Evolutionary conservation across 1,140 invertebrate genomes (phyloP).

Genomic region (Plutomurus gul): DNA sequence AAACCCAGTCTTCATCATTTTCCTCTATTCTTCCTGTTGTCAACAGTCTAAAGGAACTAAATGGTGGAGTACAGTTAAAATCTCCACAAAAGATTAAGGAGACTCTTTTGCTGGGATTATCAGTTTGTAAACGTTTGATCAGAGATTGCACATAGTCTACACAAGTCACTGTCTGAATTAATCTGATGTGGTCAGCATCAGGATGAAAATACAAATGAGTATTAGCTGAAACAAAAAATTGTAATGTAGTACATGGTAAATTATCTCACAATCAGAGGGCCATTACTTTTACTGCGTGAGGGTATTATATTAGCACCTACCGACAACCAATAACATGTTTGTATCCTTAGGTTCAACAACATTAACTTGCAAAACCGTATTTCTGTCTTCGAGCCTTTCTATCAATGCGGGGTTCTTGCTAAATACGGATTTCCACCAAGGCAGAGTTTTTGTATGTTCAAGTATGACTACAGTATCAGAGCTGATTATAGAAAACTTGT

Average conservation of each 20-base stretch:
- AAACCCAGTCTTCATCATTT: constrained; percentile 73
- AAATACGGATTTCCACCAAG: constrained; percentile 65
- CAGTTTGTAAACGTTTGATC: not conserved
- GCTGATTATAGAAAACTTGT: constrained; percentile 57
- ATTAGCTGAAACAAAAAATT: constrained; percentile 64
- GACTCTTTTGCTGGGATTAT: constrained; percentile 62
- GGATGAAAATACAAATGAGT: constrained; percentile 93
- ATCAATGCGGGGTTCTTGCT: constrained; percentile 47
- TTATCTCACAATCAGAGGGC: too few species aligned
- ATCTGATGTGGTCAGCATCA: constrained; percentile 81
- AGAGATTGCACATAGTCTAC: constrained; percentile 56
- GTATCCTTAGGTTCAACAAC: not conserved
- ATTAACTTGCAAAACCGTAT: constrained; percentile 59
- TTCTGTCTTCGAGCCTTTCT: constrained; percentile 66
- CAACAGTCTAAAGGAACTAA: constrained; percentile 75
- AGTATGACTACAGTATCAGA: constrained; percentile 63
- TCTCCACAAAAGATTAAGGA: constrained; percentile 79
- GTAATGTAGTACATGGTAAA: not conserved
- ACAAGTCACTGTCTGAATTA: constrained; percentile 65
- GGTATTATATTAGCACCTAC: too few species aligned
- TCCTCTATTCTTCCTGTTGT: constrained; percentile 67
- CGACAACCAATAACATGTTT: constrained; percentile 35
- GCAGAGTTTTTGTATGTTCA: constrained; percentile 61
- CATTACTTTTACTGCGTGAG: too few species aligned
- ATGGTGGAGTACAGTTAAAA: constrained; percentile 83